A percentile compares a stretch with the other conserved stretches of the same genome.
These are phyloP conservation scores for Agapornis canus DNA, from an alignment of 2,797 vertebrate genomes.

Conservation along the genomic window DNA sequence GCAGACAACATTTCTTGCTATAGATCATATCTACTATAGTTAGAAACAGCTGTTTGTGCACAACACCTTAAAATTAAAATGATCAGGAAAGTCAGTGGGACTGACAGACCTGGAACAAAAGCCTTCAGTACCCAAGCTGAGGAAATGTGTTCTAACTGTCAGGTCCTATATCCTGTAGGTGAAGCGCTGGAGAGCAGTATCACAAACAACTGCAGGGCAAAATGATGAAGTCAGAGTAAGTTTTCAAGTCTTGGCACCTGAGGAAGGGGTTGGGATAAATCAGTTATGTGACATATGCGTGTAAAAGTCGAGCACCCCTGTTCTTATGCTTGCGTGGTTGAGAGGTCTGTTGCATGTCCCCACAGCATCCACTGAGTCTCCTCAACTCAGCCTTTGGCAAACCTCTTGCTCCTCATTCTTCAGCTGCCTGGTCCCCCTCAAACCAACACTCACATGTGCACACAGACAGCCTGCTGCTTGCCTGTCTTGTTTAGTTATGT, in stretches of 20 bases:
- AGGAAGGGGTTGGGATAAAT: not conserved
- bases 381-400: not conserved
- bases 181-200: not conserved
- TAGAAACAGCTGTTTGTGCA: not conserved
- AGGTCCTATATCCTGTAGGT: not conserved
- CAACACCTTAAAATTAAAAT: not conserved
- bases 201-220: not conserved
- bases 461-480: not conserved
- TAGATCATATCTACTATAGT: not conserved
- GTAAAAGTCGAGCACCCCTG: not conserved
- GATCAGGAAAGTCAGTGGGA: not conserved
- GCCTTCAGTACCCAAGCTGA: not conserved
- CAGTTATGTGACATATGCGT: not conserved
- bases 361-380: not conserved
- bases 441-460: accelerated
- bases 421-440: not conserved
- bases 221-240: not conserved
- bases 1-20: not conserved
- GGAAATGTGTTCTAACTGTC: not conserved
- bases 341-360: not conserved
- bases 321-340: accelerated
- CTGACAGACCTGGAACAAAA: not conserved
- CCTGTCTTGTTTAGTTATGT: not conserved
- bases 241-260: not conserved
- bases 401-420: not conserved